Percentiles rank a stretch among this genome's conserved stretches.
phyloP scores from a whole-genome alignment of 2,113 vertebrate species.

The Phyllopteryx taeniolatus region DNA sequence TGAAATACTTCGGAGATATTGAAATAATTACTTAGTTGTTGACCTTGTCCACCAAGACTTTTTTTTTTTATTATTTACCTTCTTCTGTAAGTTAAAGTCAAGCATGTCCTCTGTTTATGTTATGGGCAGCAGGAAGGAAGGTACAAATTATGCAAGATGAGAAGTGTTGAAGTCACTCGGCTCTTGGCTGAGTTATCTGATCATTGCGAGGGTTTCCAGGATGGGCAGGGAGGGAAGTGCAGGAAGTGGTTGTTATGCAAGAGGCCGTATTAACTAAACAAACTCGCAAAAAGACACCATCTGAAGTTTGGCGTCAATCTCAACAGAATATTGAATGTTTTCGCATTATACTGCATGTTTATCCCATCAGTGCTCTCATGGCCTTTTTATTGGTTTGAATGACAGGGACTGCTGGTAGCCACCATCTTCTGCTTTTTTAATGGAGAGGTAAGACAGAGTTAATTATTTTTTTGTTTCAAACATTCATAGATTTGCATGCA shows the following conservation, averaged over 20 bases:
- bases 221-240: background rate
- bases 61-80: background rate
- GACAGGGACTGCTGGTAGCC: constrained; percentile 91
- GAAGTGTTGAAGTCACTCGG: constrained; percentile 18
- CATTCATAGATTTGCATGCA: background rate
- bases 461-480: background rate
- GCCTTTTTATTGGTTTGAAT: constrained; percentile 24
- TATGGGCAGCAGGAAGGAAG: constrained; percentile 51
- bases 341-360: background rate
- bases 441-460: constrained; percentile 82
- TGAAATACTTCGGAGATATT: no score
- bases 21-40: no score
- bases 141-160: constrained; percentile 36
- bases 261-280: constrained; percentile 6
- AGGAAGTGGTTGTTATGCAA: constrained; percentile 27
- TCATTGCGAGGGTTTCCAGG: constrained; percentile 18
- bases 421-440: constrained; percentile 99
- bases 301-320: background rate
- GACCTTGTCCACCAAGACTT: no score
- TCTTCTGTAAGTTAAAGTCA: background rate
- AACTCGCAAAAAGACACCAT: background rate
- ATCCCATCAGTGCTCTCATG: background rate
- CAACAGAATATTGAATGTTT: background rate
- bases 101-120: constrained; percentile 36
- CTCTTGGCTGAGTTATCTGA: constrained; percentile 43